Percentiles rank a stretch among this genome's conserved stretches.
Evolutionary conservation across 2,113 vertebrate species (phyloP).

Genomic region (Ancistrus triradiatus): DNA sequence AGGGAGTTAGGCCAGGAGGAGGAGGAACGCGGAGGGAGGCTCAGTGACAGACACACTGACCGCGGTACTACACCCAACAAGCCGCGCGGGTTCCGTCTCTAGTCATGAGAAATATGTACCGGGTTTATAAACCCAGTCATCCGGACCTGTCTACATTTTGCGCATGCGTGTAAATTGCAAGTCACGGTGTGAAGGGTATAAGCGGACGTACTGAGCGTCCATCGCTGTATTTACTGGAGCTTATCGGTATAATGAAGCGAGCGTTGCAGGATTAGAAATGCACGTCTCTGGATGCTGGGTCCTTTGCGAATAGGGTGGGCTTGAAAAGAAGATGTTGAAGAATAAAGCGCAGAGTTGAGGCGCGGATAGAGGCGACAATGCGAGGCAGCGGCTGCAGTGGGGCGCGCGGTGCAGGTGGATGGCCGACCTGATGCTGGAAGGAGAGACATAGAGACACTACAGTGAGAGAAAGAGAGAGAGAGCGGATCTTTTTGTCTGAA

Average conservation of each 20-base stretch:
- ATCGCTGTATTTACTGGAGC: no score
- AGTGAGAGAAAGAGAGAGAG: neutral
- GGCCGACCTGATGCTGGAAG: constrained; percentile 52
- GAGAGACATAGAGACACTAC: neutral
- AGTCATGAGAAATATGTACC: no score
- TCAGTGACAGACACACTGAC: constrained; percentile 25
- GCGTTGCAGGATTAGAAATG: no score
- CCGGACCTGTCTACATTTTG: no score
- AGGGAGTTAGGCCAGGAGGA: neutral
- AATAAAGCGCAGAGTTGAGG: neutral
- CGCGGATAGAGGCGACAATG: constrained; percentile 52
- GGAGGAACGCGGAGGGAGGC: constrained; percentile 23
- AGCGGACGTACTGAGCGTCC: neutral
- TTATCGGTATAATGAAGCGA: no score
- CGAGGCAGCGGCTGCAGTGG: constrained; percentile 45
- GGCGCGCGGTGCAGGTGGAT: constrained; percentile 60
- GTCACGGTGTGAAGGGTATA: neutral
- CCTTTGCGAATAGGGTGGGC: no score
- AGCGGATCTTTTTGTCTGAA: neutral
- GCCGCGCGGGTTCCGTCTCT: no score
- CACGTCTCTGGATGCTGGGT: no score
- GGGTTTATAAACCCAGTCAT: no score
- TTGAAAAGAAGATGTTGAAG: constrained; percentile 31
- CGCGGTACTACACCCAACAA: constrained; percentile 16
- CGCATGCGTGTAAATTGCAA: neutral